Conservation (phyloP, 2,888 invertebrate genomes). For the Sesia apiformis region DNA sequence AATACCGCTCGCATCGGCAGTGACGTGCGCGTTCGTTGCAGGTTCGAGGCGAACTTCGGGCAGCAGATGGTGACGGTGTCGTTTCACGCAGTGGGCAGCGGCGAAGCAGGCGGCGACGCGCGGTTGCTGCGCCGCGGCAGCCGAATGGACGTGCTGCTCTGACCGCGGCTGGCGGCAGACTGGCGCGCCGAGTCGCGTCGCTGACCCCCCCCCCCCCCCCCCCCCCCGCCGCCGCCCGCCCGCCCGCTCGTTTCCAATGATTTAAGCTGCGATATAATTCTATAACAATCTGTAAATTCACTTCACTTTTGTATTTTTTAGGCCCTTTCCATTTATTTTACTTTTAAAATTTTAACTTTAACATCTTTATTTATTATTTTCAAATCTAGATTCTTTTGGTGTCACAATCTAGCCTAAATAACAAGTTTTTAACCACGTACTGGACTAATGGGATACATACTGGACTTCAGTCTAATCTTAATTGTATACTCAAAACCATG, state of each 20-base stretch:
- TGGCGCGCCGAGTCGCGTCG: not conserved
- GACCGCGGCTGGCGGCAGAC: not conserved
- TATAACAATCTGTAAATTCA: too few relatives aligned
- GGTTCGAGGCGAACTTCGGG: slow-evolving; percentile 89
- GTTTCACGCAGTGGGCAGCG: slow-evolving; percentile 62
- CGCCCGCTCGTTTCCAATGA: not conserved
- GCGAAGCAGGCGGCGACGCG: slow-evolving; percentile 25
- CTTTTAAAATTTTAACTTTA: too few relatives aligned
- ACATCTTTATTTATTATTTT: too few relatives aligned
- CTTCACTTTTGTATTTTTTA: too few relatives aligned
- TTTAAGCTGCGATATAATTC: too few relatives aligned
- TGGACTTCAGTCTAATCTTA: too few relatives aligned
- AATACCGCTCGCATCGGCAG: not conserved
- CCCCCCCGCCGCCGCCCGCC: slow-evolving; percentile 1
- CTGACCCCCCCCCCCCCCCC: not conserved
- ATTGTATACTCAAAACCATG: too few relatives aligned
- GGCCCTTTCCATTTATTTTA: too few relatives aligned
- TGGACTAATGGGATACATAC: too few relatives aligned
- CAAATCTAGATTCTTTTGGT: too few relatives aligned
- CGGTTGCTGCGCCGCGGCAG: slow-evolving; percentile 58
- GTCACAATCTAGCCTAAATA: too few relatives aligned
- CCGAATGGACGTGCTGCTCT: slow-evolving; percentile 61
- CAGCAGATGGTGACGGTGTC: slow-evolving; percentile 86
- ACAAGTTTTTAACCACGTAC: too few relatives aligned
- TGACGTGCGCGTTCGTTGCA: slow-evolving; percentile 26